phyloP scores from a whole-genome alignment of 1,140 invertebrate genomes.

The Trichonephila clavata region DNA sequence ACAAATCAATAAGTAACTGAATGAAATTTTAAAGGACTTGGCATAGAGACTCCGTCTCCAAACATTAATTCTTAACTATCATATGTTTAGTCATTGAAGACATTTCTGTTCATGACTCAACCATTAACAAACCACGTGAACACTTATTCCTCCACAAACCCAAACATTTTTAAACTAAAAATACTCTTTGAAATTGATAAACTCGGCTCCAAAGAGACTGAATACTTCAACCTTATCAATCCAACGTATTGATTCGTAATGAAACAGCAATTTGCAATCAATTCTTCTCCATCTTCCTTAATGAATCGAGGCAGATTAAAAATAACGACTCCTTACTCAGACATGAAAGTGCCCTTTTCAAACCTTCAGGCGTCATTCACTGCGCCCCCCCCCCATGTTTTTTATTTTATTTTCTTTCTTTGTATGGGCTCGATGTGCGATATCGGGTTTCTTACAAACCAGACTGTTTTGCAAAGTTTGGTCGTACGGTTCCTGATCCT shows the following conservation, averaged over 20 bases:
- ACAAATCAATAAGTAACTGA: no score
- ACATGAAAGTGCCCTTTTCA: slow-evolving; percentile 7
- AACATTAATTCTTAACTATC: no score
- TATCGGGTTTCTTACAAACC: slow-evolving; percentile 29
- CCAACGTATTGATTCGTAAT: slow-evolving; percentile 3
- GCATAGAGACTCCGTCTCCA: no score
- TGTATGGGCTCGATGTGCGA: neutral
- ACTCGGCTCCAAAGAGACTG: neutral
- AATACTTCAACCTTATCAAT: neutral
- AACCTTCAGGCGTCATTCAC: slow-evolving; percentile 13
- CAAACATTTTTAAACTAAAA: neutral
- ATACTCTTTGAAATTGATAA: neutral
- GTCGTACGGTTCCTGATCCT: neutral
- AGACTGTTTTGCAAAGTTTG: slow-evolving; percentile 18
- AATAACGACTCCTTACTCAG: slow-evolving; percentile 9
- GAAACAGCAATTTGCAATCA: neutral
- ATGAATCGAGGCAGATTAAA: neutral
- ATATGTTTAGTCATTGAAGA: no score
- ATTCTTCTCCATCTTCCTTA: neutral
- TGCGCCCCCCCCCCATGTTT: neutral
- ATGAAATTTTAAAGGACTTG: no score
- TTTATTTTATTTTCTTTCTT: slow-evolving; percentile 2
- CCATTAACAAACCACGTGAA: no score
- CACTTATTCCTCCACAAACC: no score
- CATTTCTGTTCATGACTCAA: no score